Percentiles rank a stretch among this genome's conserved stretches.
These are phyloP conservation scores for Hirtodrosophila alboralis DNA, from an alignment of 2,888 invertebrate species.

Conservation along the genomic window DNA sequence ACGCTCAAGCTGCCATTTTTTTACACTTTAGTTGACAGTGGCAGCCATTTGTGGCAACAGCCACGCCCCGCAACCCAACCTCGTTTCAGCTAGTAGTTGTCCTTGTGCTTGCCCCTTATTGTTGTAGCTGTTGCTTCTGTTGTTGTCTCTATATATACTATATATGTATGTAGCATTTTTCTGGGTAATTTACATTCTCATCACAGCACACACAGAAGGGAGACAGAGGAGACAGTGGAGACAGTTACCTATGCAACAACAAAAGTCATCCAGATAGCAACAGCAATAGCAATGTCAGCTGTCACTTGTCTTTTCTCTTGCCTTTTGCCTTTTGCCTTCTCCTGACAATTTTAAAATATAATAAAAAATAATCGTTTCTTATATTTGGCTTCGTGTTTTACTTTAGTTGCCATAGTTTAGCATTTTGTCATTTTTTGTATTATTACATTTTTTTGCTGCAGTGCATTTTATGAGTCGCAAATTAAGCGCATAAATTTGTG, in stretches of 20 bases:
- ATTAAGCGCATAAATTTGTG: conserved; percentile 49
- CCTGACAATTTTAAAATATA: conserved; percentile 65
- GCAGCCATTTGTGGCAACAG: conserved; percentile 67
- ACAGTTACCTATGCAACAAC: conserved; percentile 23
- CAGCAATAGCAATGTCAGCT: conserved; percentile 30
- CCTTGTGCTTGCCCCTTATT: conserved; percentile 36
- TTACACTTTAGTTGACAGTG: conserved; percentile 75
- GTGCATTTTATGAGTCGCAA: conserved; percentile 37
- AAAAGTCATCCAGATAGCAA: conserved; percentile 28
- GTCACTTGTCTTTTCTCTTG: neutral
- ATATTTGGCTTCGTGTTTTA: conserved; percentile 33
- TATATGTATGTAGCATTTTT: conserved; percentile 73
- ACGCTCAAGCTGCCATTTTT: conserved; percentile 67
- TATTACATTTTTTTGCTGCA: conserved; percentile 12
- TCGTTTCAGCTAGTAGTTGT: conserved; percentile 35
- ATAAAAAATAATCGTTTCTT: conserved; percentile 51
- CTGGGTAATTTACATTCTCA: conserved; percentile 78
- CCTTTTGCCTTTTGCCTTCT: neutral
- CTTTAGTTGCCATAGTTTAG: conserved; percentile 41
- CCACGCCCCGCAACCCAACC: conserved; percentile 26
- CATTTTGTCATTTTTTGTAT: conserved; percentile 40
- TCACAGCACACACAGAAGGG: conserved; percentile 48
- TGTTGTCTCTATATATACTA: too few relatives aligned
- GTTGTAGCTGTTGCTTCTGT: conserved; percentile 16
- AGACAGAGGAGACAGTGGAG: conserved; percentile 8